Evolutionary conservation across 2,888 invertebrate species (phyloP), one percentile per base, ranked within the genome.

Genomic region (Chrysina gloriosa): DNA sequence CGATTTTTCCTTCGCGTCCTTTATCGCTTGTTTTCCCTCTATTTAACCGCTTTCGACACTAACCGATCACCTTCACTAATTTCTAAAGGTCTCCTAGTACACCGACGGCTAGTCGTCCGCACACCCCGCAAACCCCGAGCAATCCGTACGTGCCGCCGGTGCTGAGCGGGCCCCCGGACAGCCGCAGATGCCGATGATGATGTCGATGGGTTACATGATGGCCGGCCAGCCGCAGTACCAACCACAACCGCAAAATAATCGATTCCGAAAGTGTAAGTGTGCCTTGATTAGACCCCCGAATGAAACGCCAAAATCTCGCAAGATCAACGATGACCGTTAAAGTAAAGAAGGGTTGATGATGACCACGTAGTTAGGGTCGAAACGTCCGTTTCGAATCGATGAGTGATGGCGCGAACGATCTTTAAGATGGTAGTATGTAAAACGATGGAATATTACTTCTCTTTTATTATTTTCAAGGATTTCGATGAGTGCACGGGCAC

Each of bases 61-160:
- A 42, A 45, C 34, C 9, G 14, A 31, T 14, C 19, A n/a, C 63
- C 2, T 65, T 69, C 58, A 39, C 58, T 50, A 50, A 50, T 52
- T 27, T 11, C 36, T 34, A 16, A 56, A 83, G 83, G 65, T 89
- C 89, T 25, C 89, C 89, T 9, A 89, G 88, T 77, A 89, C 89
- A 16, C 89, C 89, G n/a, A 88, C 87, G 21, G 88, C 88, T 31
- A 89, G 85, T 78, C 88, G 92, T 72, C 94, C 95, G 34, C 94
- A 94, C 81, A 95, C 95, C 42, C 94, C 95, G 29, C 93, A 93
- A 82, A 94, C 94, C 31, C 94, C 94, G 23, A 81, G 81, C 69
- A 71, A 73, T 65, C 80, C 81, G 0, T 83, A 82, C 69, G 80
- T 82, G n/a, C 77, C 72, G 79, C 84, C 83, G 9, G 85, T 84